Conservation (phyloP, 2,113 vertebrate species). For the Ploceus nigricollis region DNA sequence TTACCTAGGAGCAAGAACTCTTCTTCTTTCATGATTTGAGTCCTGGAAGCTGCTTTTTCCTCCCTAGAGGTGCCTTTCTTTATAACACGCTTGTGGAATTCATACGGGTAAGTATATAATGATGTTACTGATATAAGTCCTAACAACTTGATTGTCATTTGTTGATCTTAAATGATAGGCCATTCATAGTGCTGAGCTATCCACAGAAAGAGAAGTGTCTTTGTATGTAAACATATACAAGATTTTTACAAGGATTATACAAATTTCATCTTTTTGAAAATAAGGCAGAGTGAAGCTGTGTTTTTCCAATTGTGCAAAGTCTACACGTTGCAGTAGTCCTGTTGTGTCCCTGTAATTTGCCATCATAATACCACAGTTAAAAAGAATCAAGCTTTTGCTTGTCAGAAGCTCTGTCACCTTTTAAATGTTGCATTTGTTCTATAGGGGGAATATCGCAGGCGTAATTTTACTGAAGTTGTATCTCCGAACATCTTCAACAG, state of each 20-base stretch:
- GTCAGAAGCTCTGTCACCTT: background rate
- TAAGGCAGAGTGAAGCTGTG: background rate
- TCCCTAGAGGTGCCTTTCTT: conserved; percentile 89
- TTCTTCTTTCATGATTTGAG: conserved; percentile 97
- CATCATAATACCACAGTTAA: background rate
- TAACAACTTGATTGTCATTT: background rate
- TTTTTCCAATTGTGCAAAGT: background rate
- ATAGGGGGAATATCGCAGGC: conserved; percentile 86
- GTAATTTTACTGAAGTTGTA: conserved; percentile 88
- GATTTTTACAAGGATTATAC: background rate
- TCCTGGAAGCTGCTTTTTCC: conserved; percentile 94
- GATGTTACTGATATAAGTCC: background rate
- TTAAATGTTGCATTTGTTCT: background rate
- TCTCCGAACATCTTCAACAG: conserved; percentile 92
- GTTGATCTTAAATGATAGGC: background rate
- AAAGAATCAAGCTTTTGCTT: background rate
- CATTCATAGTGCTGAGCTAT: background rate
- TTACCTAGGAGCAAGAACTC: conserved; percentile 90
- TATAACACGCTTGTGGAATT: conserved; percentile 89
- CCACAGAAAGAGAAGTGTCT: background rate
- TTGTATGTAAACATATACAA: background rate
- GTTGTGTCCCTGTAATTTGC: background rate
- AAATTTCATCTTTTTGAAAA: background rate
- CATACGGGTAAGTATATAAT: conserved; percentile 80
- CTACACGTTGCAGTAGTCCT: background rate